Conservation (phyloP, 2,888 invertebrate species). For the Seladonia tumulorum region DNA sequence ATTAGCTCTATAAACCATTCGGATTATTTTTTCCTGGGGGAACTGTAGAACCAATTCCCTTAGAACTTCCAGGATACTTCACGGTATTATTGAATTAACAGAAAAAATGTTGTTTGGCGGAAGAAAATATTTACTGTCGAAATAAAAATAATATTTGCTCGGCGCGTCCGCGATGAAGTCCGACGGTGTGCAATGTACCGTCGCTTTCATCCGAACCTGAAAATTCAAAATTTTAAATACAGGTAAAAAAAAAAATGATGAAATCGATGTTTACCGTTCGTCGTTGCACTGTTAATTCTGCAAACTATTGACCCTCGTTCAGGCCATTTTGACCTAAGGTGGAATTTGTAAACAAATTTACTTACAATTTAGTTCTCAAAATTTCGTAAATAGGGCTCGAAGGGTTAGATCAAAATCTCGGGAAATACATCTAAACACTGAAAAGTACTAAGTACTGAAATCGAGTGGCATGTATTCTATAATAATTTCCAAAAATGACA, state of each 20-base stretch:
- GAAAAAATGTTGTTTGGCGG: not conserved
- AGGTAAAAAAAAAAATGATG: not conserved
- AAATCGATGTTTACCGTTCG: not conserved
- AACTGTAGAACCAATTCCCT: not conserved
- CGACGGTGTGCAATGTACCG: not conserved
- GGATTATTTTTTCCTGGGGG: not conserved
- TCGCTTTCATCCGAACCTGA: not conserved
- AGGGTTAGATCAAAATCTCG: no score
- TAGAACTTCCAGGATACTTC: not conserved
- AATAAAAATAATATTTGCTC: conserved; percentile 3
- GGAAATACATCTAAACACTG: no score
- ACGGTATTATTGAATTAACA: not conserved
- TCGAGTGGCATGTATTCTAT: no score
- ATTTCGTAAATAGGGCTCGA: no score
- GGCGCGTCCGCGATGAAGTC: not conserved
- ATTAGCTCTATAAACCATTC: not conserved
- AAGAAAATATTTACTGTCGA: not conserved
- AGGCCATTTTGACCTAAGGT: no score
- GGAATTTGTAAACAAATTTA: no score
- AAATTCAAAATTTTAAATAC: not conserved
- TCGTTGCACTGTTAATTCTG: not conserved
- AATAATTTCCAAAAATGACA: not conserved
- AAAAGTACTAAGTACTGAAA: no score
- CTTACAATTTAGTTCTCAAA: no score
- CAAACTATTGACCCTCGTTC: not conserved